Evolutionary conservation across 2,888 invertebrate species (phyloP).

Genomic region (Drosophila acutilabella): DNA sequence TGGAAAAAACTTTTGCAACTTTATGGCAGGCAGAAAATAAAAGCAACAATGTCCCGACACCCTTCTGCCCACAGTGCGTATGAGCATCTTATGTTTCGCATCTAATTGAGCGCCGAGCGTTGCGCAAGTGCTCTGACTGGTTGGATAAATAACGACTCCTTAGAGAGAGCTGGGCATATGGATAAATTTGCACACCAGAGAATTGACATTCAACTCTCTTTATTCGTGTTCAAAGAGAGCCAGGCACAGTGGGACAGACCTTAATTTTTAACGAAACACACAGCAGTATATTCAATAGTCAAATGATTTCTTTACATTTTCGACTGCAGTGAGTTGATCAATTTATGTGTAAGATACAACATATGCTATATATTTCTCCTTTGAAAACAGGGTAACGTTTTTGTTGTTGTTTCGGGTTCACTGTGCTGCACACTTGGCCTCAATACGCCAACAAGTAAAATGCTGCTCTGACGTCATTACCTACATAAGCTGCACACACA

Average conservation of each 20-base stretch:
- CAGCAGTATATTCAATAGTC: background rate
- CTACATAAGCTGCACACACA: conserved; percentile 57
- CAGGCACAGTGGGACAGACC: conserved; percentile 35
- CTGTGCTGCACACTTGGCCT: conserved; percentile 59
- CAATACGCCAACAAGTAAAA: conserved; percentile 59
- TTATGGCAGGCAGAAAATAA: conserved; percentile 16
- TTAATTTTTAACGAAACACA: background rate
- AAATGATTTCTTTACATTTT: background rate
- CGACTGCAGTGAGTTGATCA: too few relatives aligned
- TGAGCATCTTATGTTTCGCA: conserved; percentile 54
- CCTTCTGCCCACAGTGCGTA: conserved; percentile 41
- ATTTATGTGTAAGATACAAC: background rate
- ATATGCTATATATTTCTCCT: too few relatives aligned
- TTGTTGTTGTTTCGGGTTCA: conserved; percentile 23
- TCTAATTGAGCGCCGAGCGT: conserved; percentile 58
- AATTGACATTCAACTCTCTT: conserved; percentile 65
- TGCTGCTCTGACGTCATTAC: conserved; percentile 77
- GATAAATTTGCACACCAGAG: conserved; percentile 51
- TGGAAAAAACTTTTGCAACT: conserved; percentile 29
- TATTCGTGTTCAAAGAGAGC: conserved; percentile 44
- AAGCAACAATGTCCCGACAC: conserved; percentile 1
- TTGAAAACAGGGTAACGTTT: too few relatives aligned
- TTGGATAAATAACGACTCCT: conserved; percentile 54
- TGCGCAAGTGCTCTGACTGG: conserved; percentile 66
- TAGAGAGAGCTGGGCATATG: conserved; percentile 59